phyloP scores from a whole-genome alignment of 2,113 vertebrate species.

The Lophius piscatorius region DNA sequence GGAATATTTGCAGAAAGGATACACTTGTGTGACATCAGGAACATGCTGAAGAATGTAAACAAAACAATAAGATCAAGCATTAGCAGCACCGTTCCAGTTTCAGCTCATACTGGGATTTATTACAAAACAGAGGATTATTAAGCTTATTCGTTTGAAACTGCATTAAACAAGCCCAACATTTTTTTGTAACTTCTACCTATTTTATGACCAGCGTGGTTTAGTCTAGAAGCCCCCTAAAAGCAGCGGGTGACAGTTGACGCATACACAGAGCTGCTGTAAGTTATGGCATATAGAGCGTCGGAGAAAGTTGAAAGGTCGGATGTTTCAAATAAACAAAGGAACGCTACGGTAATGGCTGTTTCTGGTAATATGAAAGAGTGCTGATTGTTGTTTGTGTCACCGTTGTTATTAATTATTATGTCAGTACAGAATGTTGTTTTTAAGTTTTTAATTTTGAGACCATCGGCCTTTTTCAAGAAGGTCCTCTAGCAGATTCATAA shows the following conservation, averaged over 20 bases:
- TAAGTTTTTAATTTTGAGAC: too few relatives aligned
- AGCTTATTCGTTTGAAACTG: slow-evolving; percentile 64
- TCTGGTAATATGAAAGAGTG: slow-evolving; percentile 4
- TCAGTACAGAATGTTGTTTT: too few relatives aligned
- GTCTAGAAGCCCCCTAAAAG: slow-evolving; percentile 79
- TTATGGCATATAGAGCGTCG: slow-evolving; percentile 67
- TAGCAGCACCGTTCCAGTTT: slow-evolving; percentile 9
- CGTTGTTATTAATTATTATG: not conserved
- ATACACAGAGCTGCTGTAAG: slow-evolving; percentile 73
- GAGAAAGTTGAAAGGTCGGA: slow-evolving; percentile 72
- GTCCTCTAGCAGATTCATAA: too few relatives aligned
- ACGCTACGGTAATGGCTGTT: slow-evolving; percentile 42
- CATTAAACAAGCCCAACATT: slow-evolving; percentile 68
- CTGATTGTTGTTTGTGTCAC: not conserved
- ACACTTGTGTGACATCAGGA: too few relatives aligned
- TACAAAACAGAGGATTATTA: slow-evolving; percentile 50
- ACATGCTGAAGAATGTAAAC: slow-evolving; percentile 11
- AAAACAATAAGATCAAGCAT: slow-evolving; percentile 21
- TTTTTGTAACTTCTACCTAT: slow-evolving; percentile 73
- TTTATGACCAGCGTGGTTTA: slow-evolving; percentile 81
- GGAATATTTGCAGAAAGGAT: not conserved
- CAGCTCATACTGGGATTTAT: slow-evolving; percentile 44
- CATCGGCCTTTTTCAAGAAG: too few relatives aligned
- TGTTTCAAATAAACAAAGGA: slow-evolving; percentile 73
- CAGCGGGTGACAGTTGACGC: slow-evolving; percentile 70